A percentile compares a stretch with the other conserved stretches of the same genome.
These are phyloP conservation scores for Drosophila nigromelanica DNA, from an alignment of 1,140 invertebrate species.

Conservation along the genomic window DNA sequence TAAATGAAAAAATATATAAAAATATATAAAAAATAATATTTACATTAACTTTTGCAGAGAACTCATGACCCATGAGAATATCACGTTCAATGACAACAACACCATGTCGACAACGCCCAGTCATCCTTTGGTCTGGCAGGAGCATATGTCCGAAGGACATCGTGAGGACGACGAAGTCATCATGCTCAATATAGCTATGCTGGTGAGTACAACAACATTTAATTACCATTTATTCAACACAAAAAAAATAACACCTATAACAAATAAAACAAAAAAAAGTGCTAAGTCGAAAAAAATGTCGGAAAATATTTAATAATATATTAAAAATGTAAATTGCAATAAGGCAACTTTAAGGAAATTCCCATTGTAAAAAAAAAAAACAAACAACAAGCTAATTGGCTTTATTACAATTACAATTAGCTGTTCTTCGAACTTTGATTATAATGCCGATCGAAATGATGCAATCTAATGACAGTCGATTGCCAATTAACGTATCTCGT, in stretches of 20 bases:
- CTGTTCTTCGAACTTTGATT: slow-evolving; percentile 6
- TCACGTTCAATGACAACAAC: slow-evolving; percentile 90
- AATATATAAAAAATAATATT: too few species aligned
- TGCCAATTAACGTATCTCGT: slow-evolving; percentile 6
- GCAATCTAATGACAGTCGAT: slow-evolving; percentile 27
- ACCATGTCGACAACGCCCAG: slow-evolving; percentile 88
- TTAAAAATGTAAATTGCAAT: background rate
- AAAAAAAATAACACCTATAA: background rate
- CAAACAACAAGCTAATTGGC: background rate
- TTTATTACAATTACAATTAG: slow-evolving; percentile 7
- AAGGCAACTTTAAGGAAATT: slow-evolving; percentile 9
- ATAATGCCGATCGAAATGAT: slow-evolving; percentile 19
- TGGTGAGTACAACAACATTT: slow-evolving; percentile 87
- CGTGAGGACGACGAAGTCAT: slow-evolving; percentile 90
- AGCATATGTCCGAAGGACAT: slow-evolving; percentile 88
- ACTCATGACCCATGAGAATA: slow-evolving; percentile 87
- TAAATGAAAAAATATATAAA: too few species aligned
- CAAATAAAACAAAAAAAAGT: too few species aligned
- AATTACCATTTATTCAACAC: too few species aligned
- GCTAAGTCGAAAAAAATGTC: background rate
- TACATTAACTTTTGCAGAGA: slow-evolving; percentile 85
- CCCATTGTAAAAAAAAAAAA: background rate
- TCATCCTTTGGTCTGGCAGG: slow-evolving; percentile 89
- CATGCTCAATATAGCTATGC: slow-evolving; percentile 93
- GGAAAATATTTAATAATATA: background rate